Evolutionary conservation across 2,888 invertebrate genomes (phyloP).

Genomic region (Panopea generosa): DNA sequence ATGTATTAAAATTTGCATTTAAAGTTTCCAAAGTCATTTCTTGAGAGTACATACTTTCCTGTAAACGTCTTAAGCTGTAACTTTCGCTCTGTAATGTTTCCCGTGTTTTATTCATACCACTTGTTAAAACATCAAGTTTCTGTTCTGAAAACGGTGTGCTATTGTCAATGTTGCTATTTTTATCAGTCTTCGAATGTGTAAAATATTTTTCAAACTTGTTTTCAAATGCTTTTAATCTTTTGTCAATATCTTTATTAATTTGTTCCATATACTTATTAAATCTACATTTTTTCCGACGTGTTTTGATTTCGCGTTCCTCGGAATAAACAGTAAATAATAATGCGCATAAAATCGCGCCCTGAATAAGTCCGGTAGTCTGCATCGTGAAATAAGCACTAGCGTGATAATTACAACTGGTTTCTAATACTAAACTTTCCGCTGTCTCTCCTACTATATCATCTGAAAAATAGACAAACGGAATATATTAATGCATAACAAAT

Average conservation of each 20-base stretch:
- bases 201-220: constrained; percentile 32
- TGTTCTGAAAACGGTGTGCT: constrained; percentile 25
- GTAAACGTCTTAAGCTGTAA: constrained; percentile 54
- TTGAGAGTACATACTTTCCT: constrained; percentile 60
- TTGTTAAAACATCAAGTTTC: constrained; percentile 49
- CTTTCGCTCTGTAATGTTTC: constrained; percentile 61
- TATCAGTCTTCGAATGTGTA: constrained; percentile 1
- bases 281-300: constrained; percentile 34
- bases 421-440: too few relatives aligned
- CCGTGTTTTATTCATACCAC: constrained; percentile 55
- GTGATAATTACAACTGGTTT: too few relatives aligned
- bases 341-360: constrained; percentile 39
- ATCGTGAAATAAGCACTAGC: constrained; percentile 2
- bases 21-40: constrained; percentile 58
- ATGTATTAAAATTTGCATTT: constrained; percentile 58
- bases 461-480: too few relatives aligned
- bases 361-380: constrained; percentile 18
- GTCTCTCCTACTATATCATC: too few relatives aligned
- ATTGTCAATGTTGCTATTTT: constrained; percentile 31
- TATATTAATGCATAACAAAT: too few relatives aligned
- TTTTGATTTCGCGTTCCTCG: constrained; percentile 30
- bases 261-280: constrained; percentile 58
- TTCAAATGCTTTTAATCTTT: constrained; percentile 56
- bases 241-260: constrained; percentile 50
- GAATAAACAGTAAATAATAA: constrained; percentile 27